A percentile compares a stretch with the other conserved stretches of the same genome.
Evolutionary conservation across 2,888 invertebrate genomes (phyloP).

Genomic region (Lypha dubia): DNA sequence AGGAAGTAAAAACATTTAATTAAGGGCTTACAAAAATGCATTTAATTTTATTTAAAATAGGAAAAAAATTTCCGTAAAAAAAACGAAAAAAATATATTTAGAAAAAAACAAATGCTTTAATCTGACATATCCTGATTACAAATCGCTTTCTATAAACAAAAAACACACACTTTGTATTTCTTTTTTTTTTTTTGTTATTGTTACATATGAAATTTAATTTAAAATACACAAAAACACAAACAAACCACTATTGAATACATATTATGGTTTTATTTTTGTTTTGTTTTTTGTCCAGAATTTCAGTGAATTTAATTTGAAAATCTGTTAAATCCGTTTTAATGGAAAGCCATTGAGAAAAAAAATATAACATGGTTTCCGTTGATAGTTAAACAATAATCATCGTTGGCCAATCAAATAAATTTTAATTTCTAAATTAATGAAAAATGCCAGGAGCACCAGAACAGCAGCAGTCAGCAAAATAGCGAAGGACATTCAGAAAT

Average conservation of each 20-base stretch:
- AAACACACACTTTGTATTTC: background rate
- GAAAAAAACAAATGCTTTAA: conserved; percentile 58
- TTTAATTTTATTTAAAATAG: conserved; percentile 61
- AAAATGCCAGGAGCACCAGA: too few species aligned
- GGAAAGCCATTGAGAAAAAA: too few species aligned
- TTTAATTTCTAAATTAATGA: too few species aligned
- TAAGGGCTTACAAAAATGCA: conserved; percentile 61
- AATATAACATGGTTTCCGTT: too few species aligned
- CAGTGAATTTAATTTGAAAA: background rate
- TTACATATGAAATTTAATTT: conserved; percentile 26
- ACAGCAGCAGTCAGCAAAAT: too few species aligned
- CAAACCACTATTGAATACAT: conserved; percentile 11
- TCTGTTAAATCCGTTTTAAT: too few species aligned
- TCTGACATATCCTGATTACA: conserved; percentile 70
- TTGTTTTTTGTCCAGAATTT: background rate
- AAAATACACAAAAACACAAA: conserved; percentile 24
- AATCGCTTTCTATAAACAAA: conserved; percentile 57
- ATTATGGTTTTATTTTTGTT: conserved; percentile 34
- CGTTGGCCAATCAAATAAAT: too few species aligned
- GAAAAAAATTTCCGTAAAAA: background rate
- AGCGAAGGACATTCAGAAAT: too few species aligned
- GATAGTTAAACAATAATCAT: too few species aligned
- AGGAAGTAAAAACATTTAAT: background rate
- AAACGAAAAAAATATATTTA: conserved; percentile 1
- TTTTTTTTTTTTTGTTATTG: conserved; percentile 38